phyloP scores from a whole-genome alignment of 2,888 invertebrate species.

The Cataglyphis rosenhaueri region DNA sequence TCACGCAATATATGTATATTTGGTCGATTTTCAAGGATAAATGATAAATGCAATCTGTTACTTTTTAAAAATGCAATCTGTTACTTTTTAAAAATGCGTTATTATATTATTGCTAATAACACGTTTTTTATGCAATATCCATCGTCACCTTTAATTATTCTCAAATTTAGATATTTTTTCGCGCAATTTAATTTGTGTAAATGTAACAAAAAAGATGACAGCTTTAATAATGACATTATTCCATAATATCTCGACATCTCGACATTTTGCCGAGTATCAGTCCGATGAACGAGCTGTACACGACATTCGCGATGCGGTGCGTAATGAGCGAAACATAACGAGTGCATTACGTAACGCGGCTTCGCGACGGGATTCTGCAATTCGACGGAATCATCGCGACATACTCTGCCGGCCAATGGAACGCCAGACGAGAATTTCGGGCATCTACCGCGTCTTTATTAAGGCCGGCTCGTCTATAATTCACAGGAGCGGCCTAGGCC shows the following conservation, averaged over 20 bases:
- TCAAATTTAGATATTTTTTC: not conserved
- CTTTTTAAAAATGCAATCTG: not conserved
- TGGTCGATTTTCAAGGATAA: not conserved
- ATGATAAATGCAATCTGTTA: not conserved
- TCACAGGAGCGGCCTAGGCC: conserved; percentile 66
- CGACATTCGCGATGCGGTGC: conserved; percentile 1
- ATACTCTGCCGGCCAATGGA: conserved; percentile 61
- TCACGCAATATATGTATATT: not conserved
- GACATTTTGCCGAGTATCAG: not conserved
- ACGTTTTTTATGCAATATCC: not conserved
- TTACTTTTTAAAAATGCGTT: not conserved
- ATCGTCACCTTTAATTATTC: conserved; percentile 15
- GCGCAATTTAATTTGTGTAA: conserved; percentile 1
- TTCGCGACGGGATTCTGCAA: conserved; percentile 52
- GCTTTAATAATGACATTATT: not conserved
- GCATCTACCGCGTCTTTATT: conserved; percentile 74
- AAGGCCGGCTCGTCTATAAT: conserved; percentile 75
- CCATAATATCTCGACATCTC: not conserved
- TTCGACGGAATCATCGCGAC: conserved; percentile 61
- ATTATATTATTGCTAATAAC: not conserved
- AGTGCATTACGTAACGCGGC: not conserved
- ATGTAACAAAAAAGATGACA: not conserved
- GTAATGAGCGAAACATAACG: conserved; percentile 7
- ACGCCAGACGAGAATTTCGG: conserved; percentile 74
- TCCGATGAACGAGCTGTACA: not conserved